A percentile compares a stretch with the other conserved stretches of the same genome.
Conservation (phyloP, 2,113 vertebrate species). For the Oryzias celebensis region DNA sequence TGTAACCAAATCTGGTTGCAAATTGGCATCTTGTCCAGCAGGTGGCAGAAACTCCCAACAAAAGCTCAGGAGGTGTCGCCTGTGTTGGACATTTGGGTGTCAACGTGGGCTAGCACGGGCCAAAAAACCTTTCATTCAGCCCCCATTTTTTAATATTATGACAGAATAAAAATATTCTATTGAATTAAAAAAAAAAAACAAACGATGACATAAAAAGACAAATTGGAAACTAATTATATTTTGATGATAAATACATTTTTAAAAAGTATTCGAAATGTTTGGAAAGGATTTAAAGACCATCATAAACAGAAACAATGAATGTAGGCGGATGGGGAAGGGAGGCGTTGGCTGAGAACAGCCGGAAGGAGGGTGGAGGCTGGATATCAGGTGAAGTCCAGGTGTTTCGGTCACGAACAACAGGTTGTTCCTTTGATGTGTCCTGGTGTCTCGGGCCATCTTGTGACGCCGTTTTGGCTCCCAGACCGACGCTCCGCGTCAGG, state of each 20-base stretch:
- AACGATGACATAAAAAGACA: background rate
- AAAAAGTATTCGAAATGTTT: no score
- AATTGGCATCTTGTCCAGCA: conserved; percentile 11
- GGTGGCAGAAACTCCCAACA: conserved; percentile 10
- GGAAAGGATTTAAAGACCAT: no score
- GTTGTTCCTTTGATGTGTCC: conserved; percentile 7
- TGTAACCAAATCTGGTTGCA: conserved; percentile 14
- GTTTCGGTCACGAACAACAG: conserved; percentile 13
- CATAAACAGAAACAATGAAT: no score
- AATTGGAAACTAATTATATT: background rate
- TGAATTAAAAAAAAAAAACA: background rate
- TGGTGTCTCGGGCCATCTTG: conserved; percentile 45
- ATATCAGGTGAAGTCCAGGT: no score
- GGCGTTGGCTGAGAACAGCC: no score
- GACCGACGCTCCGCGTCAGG: conserved; percentile 29
- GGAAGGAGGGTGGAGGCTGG: no score
- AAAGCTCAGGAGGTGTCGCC: background rate
- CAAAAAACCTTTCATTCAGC: conserved; percentile 6
- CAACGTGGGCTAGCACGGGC: conserved; percentile 19
- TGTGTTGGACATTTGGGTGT: background rate
- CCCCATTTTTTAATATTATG: background rate
- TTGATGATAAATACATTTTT: no score
- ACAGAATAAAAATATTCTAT: background rate
- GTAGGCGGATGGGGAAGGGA: no score
- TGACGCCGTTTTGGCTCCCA: conserved; percentile 26